These are phyloP conservation scores for Erithacus rubecula DNA, from an alignment of 2,797 vertebrate genomes.

Conservation along the genomic window DNA sequence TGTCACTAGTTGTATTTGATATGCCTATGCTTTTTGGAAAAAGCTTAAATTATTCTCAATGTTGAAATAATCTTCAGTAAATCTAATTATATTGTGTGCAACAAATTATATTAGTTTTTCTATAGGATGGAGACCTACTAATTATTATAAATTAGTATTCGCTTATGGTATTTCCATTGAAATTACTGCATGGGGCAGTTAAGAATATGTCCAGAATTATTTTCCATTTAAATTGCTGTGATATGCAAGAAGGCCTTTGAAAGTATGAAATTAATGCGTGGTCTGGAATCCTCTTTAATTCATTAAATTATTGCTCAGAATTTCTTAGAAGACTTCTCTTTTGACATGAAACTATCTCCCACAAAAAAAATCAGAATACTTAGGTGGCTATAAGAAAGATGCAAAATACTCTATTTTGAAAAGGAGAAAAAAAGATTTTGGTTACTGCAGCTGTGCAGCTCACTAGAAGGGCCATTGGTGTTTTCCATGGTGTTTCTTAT, in stretches of 20 bases:
- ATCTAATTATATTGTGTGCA: background rate
- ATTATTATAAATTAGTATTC: background rate
- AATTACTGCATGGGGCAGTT: fast-evolving
- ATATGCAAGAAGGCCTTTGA: background rate
- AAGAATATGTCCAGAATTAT: background rate
- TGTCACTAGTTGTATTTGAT: background rate
- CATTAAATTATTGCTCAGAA: background rate
- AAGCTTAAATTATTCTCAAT: background rate
- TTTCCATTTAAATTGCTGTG: background rate
- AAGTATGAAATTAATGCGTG: background rate
- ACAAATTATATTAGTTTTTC: background rate
- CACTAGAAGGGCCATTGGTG: background rate
- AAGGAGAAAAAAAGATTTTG: background rate
- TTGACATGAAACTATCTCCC: background rate
- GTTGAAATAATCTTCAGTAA: background rate
- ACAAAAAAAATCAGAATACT: background rate
- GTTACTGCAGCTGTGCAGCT: background rate
- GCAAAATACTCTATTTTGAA: background rate
- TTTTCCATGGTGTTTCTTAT: background rate
- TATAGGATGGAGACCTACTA: background rate
- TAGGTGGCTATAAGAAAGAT: background rate
- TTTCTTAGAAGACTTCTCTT: background rate
- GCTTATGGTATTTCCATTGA: background rate
- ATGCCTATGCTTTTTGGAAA: background rate
- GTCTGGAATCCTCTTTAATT: background rate